Percentiles rank a stretch among this genome's conserved stretches.
phyloP scores from a whole-genome alignment of 2,797 vertebrate genomes.

The Vespertilio murinus region DNA sequence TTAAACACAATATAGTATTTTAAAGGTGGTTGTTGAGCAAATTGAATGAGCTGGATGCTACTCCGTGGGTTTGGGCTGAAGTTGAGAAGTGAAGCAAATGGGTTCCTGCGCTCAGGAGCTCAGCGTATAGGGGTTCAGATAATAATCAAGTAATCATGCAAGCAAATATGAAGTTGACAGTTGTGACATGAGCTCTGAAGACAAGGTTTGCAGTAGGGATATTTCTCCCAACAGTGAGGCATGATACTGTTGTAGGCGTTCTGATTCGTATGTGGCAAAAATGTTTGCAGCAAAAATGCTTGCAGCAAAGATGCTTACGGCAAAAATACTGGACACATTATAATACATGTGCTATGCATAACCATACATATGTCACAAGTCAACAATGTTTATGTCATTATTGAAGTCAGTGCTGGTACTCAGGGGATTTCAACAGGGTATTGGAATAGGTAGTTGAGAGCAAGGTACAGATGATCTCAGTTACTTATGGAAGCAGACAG shows the following conservation, averaged over 20 bases:
- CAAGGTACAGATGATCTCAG: neutral
- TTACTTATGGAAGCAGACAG: neutral
- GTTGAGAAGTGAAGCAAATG: neutral
- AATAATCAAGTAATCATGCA: neutral
- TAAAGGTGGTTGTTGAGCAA: conserved; percentile 43
- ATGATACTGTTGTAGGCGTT: neutral
- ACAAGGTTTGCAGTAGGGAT: neutral
- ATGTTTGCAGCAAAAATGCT: neutral
- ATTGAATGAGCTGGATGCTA: conserved; percentile 5
- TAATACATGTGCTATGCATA: neutral
- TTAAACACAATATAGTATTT: conserved; percentile 57
- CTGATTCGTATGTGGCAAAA: neutral
- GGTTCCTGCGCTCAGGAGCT: neutral
- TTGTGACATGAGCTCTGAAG: neutral
- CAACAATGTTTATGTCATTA: neutral
- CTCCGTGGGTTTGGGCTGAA: neutral
- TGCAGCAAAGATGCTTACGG: neutral
- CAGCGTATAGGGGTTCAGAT: neutral
- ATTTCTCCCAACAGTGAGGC: neutral
- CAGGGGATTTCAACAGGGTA: neutral
- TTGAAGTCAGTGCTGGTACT: neutral
- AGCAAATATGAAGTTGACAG: neutral
- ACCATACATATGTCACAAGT: neutral
- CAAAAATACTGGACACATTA: neutral
- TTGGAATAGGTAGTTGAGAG: neutral